Conservation (phyloP, 2,888 invertebrate genomes). For the Diabrotica balteata region DNA sequence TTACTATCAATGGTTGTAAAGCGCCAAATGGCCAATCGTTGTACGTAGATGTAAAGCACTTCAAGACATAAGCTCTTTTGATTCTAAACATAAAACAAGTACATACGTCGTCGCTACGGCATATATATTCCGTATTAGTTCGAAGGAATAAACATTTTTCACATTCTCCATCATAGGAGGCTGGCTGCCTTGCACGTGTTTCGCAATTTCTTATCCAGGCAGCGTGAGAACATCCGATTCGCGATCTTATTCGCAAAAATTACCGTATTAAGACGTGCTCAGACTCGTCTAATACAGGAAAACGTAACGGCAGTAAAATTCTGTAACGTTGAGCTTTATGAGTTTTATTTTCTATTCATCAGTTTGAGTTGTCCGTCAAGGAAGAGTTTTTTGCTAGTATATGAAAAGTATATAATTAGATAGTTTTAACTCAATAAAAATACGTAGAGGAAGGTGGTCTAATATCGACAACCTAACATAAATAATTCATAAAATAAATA, state of each 20-base stretch:
- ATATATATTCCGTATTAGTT: neutral
- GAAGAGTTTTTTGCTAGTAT: too few relatives aligned
- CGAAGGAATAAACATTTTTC: slow-evolving; percentile 40
- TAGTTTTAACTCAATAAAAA: too few relatives aligned
- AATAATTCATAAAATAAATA: too few relatives aligned
- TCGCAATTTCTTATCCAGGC: slow-evolving; percentile 37
- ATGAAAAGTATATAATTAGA: too few relatives aligned
- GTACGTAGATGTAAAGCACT: too few relatives aligned
- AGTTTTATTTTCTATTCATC: neutral
- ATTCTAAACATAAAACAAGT: neutral
- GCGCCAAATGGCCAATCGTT: too few relatives aligned
- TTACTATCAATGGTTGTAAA: too few relatives aligned
- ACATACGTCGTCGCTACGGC: slow-evolving; percentile 5
- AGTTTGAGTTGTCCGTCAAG: slow-evolving; percentile 1
- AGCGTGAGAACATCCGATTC: slow-evolving; percentile 47
- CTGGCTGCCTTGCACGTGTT: slow-evolving; percentile 50
- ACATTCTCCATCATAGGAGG: slow-evolving; percentile 49
- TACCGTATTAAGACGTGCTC: slow-evolving; percentile 47
- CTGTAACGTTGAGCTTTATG: neutral
- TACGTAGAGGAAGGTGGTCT: too few relatives aligned
- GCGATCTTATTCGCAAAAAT: slow-evolving; percentile 42
- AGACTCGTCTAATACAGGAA: slow-evolving; percentile 33
- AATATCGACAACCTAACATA: too few relatives aligned
- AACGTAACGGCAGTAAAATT: slow-evolving; percentile 17
- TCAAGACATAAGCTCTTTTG: too few relatives aligned